Conservation (phyloP, 1,140 invertebrate genomes). For the Bombus polaris region DNA sequence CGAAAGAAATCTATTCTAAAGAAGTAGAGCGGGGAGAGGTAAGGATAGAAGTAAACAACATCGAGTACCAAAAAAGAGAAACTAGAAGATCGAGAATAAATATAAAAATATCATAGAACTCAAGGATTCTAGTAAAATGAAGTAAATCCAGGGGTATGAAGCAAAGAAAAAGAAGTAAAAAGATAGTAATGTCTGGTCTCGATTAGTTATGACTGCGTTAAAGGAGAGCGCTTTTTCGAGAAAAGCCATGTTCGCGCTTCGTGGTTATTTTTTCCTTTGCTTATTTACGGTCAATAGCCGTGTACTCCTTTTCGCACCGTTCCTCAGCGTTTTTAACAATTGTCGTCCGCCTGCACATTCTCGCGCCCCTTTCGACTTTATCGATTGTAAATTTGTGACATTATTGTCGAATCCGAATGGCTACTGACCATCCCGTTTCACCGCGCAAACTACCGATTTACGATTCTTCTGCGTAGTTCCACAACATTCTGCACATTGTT, state of each 20-base stretch:
- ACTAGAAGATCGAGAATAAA: too few species aligned
- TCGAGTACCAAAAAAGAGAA: too few species aligned
- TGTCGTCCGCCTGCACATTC: constrained; percentile 31
- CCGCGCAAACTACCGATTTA: constrained; percentile 26
- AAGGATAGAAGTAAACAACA: too few species aligned
- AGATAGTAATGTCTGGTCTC: neutral
- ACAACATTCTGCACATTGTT: constrained; percentile 14
- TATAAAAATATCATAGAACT: too few species aligned
- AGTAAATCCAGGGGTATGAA: neutral
- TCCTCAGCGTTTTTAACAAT: constrained; percentile 26
- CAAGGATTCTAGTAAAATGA: too few species aligned
- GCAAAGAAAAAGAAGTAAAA: neutral
- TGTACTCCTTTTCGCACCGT: constrained; percentile 34
- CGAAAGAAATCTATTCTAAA: too few species aligned
- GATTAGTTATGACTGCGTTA: constrained; percentile 26
- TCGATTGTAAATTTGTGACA: constrained; percentile 64
- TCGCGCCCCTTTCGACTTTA: constrained; percentile 48
- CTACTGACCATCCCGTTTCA: constrained; percentile 28
- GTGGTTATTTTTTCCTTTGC: constrained; percentile 38
- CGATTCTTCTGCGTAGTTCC: neutral
- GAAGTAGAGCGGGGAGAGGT: too few species aligned
- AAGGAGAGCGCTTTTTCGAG: constrained; percentile 60
- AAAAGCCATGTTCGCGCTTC: constrained; percentile 38
- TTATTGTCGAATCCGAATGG: constrained; percentile 48
- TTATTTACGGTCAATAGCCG: constrained; percentile 42